These are phyloP conservation scores for Epinotia nisella DNA, from an alignment of 2,888 invertebrate genomes.

Conservation along the genomic window DNA sequence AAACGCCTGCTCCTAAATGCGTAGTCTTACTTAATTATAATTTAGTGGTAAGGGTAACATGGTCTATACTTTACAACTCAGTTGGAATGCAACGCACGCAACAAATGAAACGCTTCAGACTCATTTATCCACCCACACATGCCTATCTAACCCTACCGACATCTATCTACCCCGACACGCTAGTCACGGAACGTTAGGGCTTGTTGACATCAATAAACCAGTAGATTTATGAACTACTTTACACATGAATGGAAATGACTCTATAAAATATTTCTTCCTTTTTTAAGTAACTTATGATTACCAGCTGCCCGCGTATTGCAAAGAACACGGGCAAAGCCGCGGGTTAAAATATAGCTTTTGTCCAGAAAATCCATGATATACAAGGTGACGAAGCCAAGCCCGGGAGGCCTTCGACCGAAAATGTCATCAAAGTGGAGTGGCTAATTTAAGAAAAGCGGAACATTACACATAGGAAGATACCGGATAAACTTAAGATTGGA, in stretches of 20 bases:
- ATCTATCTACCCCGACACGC: not conserved
- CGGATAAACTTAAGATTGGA: no score
- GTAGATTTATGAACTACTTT: constrained; percentile 10
- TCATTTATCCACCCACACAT: not conserved
- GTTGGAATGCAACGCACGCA: constrained; percentile 1
- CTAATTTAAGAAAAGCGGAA: no score
- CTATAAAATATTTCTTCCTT: constrained; percentile 9
- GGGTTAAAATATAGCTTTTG: no score
- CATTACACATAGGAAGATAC: no score
- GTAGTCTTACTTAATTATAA: not conserved
- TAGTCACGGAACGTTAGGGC: not conserved
- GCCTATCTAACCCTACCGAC: not conserved
- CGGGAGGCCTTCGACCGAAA: no score
- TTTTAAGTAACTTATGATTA: not conserved
- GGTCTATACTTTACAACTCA: not conserved
- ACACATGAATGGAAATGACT: constrained; percentile 8
- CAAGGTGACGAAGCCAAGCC: no score
- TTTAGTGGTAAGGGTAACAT: not conserved
- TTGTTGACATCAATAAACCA: constrained; percentile 8
- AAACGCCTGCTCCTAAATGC: no score
- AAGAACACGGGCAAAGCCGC: no score
- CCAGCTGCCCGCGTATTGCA: no score
- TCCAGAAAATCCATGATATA: no score
- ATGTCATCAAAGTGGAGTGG: no score
- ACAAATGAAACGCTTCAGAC: constrained; percentile 1